A percentile compares a stretch with the other conserved stretches of the same genome.
Evolutionary conservation across 2,113 vertebrate species (phyloP).

Genomic region (Chionis minor): DNA sequence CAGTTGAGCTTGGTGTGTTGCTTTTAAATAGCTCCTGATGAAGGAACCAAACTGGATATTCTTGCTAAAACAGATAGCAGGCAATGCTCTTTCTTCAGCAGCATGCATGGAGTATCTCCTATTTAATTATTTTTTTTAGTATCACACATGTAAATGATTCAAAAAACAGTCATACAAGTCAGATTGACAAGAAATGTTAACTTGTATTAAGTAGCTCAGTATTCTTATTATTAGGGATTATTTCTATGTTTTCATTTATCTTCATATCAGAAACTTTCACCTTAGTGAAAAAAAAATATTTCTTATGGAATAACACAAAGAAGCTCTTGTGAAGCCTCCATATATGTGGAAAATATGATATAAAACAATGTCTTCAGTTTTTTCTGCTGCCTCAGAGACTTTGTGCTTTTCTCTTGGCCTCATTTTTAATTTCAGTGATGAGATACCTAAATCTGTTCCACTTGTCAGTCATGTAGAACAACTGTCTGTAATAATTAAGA

Average conservation of each 20-base stretch:
- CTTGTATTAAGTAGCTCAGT: background rate
- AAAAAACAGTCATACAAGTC: background rate
- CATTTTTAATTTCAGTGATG: background rate
- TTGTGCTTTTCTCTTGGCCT: background rate
- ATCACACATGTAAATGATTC: background rate
- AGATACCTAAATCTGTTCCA: background rate
- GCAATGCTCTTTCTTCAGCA: background rate
- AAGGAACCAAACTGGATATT: background rate
- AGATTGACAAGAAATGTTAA: background rate
- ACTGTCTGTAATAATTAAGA: background rate
- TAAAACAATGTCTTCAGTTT: background rate
- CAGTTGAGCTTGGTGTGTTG: background rate
- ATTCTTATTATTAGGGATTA: background rate
- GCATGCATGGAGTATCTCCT: background rate
- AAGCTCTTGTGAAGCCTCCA: background rate
- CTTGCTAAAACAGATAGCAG: background rate
- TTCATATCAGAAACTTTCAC: background rate
- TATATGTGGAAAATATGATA: background rate
- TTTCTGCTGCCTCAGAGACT: background rate
- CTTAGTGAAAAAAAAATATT: background rate
- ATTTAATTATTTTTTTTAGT: background rate
- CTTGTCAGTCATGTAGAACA: background rate
- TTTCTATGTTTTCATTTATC: background rate
- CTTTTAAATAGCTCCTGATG: background rate
- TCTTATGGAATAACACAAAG: background rate